Percentiles rank a stretch among this genome's conserved stretches.
phyloP scores from a whole-genome alignment of 2,888 invertebrate genomes.

The Eupithecia inturbata region DNA sequence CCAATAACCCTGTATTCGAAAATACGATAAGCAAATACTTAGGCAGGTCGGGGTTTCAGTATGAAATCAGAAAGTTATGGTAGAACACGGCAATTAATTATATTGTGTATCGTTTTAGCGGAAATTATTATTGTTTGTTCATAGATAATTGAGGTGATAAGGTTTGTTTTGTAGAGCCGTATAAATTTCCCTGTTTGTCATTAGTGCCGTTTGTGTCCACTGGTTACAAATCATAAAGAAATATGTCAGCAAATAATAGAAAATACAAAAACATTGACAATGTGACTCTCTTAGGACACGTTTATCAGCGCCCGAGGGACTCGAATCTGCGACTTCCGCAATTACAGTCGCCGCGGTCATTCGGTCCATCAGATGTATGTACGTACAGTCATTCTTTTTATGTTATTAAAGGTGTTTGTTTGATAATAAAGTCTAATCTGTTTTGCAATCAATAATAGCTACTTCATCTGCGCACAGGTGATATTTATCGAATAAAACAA shows the following conservation, averaged over 20 bases:
- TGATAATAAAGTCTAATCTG: neutral
- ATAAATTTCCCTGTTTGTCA: neutral
- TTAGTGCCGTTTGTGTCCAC: neutral
- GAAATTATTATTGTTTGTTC: neutral
- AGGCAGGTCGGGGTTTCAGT: neutral
- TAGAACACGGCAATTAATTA: neutral
- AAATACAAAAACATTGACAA: neutral
- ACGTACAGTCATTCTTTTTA: slow-evolving; percentile 32
- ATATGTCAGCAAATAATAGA: neutral
- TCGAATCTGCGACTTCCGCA: slow-evolving; percentile 65
- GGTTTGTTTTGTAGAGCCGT: neutral
- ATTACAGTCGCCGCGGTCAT: slow-evolving; percentile 47
- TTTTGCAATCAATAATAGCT: slow-evolving; percentile 3
- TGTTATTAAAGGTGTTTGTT: neutral
- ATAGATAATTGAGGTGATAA: neutral
- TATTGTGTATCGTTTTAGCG: neutral
- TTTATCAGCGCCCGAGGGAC: slow-evolving; percentile 50
- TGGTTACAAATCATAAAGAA: neutral
- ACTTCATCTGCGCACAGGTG: slow-evolving; percentile 27
- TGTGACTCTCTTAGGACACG: neutral
- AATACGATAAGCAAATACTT: neutral
- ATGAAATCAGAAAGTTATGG: neutral
- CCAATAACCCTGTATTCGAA: too few species aligned
- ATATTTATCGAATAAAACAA: slow-evolving; percentile 46
- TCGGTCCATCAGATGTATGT: slow-evolving; percentile 29